Percentiles rank a stretch among this genome's conserved stretches.
Conservation (phyloP, 2,797 vertebrate genomes). For the Leptatherina wallacei region DNA sequence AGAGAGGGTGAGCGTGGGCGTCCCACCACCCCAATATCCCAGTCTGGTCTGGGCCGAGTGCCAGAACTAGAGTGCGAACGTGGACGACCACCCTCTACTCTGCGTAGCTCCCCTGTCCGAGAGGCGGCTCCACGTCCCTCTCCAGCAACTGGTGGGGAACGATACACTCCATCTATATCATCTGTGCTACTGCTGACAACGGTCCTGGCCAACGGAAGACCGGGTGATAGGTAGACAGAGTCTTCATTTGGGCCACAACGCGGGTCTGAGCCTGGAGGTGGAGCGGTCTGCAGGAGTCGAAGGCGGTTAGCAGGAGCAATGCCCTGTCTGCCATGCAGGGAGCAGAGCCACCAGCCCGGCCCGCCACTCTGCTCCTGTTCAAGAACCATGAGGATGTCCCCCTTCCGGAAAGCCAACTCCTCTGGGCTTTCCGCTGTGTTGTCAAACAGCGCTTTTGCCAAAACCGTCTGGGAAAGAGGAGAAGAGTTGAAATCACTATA, state of each 20-base stretch:
- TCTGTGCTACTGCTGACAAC: slow-evolving; percentile 55
- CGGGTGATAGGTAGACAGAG: slow-evolving; percentile 76
- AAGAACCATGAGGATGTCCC: slow-evolving; percentile 92
- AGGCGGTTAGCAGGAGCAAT: slow-evolving; percentile 93
- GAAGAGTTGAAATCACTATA: slow-evolving; percentile 18
- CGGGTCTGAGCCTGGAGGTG: slow-evolving; percentile 56
- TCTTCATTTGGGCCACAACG: slow-evolving; percentile 70
- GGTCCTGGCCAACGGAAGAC: slow-evolving; percentile 44
- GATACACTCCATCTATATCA: slow-evolving; percentile 78
- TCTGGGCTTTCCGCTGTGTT: slow-evolving; percentile 92
- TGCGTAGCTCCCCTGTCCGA: slow-evolving; percentile 75
- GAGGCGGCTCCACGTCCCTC: slow-evolving; percentile 68
- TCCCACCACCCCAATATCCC: slow-evolving; percentile 73
- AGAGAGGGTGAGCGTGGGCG: slow-evolving; percentile 84
- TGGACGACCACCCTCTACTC: slow-evolving; percentile 72
- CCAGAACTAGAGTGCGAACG: slow-evolving; percentile 83
- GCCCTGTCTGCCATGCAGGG: slow-evolving; percentile 90
- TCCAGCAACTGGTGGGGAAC: slow-evolving; percentile 68
- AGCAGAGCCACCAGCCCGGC: slow-evolving; percentile 92
- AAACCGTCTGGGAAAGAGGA: slow-evolving; percentile 84
- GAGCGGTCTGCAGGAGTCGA: slow-evolving; percentile 84
- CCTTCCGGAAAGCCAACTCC: slow-evolving; percentile 92
- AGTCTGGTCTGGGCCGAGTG: slow-evolving; percentile 80
- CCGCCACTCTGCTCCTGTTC: slow-evolving; percentile 85
- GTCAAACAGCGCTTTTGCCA: slow-evolving; percentile 93